Percentiles rank a stretch among this genome's conserved stretches.
Conservation (phyloP, 2,797 vertebrate species). For the Peromyscus eremicus region DNA sequence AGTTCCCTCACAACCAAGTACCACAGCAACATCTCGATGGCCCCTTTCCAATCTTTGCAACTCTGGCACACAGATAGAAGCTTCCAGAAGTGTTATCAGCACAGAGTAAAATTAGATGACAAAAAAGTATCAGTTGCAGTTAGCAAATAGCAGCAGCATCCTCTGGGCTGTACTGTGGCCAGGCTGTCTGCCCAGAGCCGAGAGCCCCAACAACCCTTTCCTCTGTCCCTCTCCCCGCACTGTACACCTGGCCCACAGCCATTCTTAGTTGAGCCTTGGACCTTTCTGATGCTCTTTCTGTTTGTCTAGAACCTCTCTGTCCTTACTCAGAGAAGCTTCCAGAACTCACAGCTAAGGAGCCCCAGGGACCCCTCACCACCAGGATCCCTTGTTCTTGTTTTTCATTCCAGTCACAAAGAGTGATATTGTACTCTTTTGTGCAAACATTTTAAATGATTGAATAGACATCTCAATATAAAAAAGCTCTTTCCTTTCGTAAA, state of each 20-base stretch:
- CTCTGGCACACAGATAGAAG: not conserved
- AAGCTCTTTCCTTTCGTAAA: conserved; percentile 36
- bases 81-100: not conserved
- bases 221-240: rapidly evolving
- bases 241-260: not conserved
- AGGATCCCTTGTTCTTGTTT: not conserved
- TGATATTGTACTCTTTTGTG: not conserved
- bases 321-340: not conserved
- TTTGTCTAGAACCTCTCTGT: not conserved
- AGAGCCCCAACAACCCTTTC: not conserved
- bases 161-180: not conserved
- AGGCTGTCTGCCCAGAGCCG: not conserved
- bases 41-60: not conserved
- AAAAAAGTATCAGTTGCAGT: not conserved
- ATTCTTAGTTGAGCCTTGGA: not conserved
- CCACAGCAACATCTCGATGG: not conserved
- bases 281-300: not conserved
- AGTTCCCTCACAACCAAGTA: not conserved
- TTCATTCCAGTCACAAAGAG: not conserved
- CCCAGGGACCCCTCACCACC: no score
- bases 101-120: not conserved
- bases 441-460: not conserved
- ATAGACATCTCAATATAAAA: not conserved
- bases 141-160: not conserved
- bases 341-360: no score